Base-by-base conservation (phyloP, 1,140 invertebrate species). In the Thaumetopoea pityocampa region DNA sequence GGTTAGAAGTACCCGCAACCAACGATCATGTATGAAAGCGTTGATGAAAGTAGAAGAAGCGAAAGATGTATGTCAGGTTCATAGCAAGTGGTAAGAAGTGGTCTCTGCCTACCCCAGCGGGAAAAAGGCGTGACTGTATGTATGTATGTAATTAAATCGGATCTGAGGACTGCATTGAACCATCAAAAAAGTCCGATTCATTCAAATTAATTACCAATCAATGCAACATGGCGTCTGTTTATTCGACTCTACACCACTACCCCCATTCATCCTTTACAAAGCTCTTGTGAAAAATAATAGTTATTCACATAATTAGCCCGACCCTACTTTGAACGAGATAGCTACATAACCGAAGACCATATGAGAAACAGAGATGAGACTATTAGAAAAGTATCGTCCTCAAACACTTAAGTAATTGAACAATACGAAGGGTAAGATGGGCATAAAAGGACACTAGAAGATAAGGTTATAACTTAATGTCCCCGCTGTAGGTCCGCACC, bases 321-420 rank as follows among this genome's bases (percentile, higher is more conserved):
- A 66, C 58, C 61, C 71, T 67, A 40, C 67, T 54, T 48, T 49
- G 47, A 38, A 41, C 12, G 44, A 63, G 45, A 10, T 50, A 37
- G 53, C 65, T 19, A 29, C 23, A 9, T 24, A 32, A 27, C 26
- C 15, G 11, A 20, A 14, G 9, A 22, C 26, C 16, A 36, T 47
- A 42, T 32, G 48, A 29, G 28, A 34, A 55, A 81, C 37, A 40
- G 58, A 56, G 70, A 74, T 34, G 32, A 43, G 19, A 43, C 43
- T 65, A 67, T 40, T 42, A 44, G 23, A 14, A 53, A 53, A 38
- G 61, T 55, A 57, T 52, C 54, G 59, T 62, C 53, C 47, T 56
- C 51, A 53, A 68, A 65, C 78, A 82, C 78, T 82, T 82, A 80
- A 76, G 78, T 82, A 80, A 82, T 82, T 82, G 78, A 76, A 82